Percentiles rank a stretch among this genome's conserved stretches.
Evolutionary conservation across 2,888 invertebrate species (phyloP).

Genomic region (Gymnocheta viridis): DNA sequence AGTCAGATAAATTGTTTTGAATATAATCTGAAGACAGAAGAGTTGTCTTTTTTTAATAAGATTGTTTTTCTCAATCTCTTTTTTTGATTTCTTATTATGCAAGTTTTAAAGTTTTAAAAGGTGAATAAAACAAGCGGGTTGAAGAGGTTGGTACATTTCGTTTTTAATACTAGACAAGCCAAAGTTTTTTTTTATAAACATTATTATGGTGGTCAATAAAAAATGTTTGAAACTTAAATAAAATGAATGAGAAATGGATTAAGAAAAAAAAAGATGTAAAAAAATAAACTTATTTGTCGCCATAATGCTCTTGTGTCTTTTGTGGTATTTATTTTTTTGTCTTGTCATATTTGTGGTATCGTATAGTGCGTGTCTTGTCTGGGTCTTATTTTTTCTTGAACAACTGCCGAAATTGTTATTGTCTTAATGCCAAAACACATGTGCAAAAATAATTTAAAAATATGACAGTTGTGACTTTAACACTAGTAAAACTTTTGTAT

Average conservation of each 20-base stretch:
- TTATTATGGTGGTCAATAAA: conserved; percentile 63
- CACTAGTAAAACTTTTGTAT: background rate
- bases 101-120: background rate
- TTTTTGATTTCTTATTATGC: no score
- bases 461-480: background rate
- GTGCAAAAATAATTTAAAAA: conserved; percentile 18
- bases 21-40: no score
- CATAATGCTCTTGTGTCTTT: conserved; percentile 54
- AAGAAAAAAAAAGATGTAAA: background rate
- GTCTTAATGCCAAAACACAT: conserved; percentile 44
- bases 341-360: conserved; percentile 9
- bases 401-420: conserved; percentile 48
- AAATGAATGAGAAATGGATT: background rate
- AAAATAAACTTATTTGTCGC: conserved; percentile 63
- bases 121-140: background rate
- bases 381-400: conserved; percentile 19
- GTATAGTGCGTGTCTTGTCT: conserved; percentile 15
- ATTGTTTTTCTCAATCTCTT: no score
- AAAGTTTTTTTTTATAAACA: conserved; percentile 45
- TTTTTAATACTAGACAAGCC: conserved; percentile 18
- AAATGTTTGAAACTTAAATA: conserved; percentile 16
- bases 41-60: no score
- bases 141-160: conserved; percentile 1
- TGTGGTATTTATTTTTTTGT: conserved; percentile 47
- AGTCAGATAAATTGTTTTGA: no score